Evolutionary conservation across 2,797 vertebrate genomes (phyloP), one percentile per base, ranked within the genome.

Genomic region (Pelobates cultripes): DNA sequence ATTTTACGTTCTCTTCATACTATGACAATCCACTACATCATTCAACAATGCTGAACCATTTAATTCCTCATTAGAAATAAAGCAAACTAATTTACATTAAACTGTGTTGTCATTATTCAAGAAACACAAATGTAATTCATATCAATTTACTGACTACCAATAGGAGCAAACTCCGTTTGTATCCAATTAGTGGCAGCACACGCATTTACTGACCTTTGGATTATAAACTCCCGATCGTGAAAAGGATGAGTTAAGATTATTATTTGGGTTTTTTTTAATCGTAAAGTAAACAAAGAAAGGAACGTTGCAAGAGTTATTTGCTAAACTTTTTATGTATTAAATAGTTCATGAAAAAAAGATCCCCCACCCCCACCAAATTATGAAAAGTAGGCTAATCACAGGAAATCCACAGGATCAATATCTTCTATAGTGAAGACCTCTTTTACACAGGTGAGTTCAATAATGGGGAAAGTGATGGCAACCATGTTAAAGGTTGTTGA

Each of bases 61-160:
- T 69, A 69, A 42, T 43, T 61, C 47, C 61, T 73, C 78, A 43
- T 73, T 73, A 80, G 67, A 80, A 45, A 51, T 28, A 51, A 51
- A 51, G 47, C n/a, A 40, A 81, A 70, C 57, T 43, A 80, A 71
- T 75, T 75, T 45, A 57, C 51, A 55, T 70, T 80, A 75, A 55
- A 40, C 15, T 4, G 15, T 10, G 71, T 44, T 69, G 72, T 75
- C 66, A 5, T 81, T 75, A 70, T 57, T 81, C 79, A 70, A 70
- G 66, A 51, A 42, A 45, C 66, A 61, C 73, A 81, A 75, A 81
- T 81, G 55, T 42, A 47, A 81, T 81, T 45, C 53, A 69, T 12
- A 45, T 80, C 47, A 69, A 80, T 80, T 74, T 81, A 7, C 43
- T 47, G 41, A 13, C 64, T 43, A 44, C 57, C 40, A 44, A 55